A percentile compares a stretch with the other conserved stretches of the same genome.
Evolutionary conservation across 2,888 invertebrate genomes (phyloP).

Genomic region (Drosophila suboccidentalis): DNA sequence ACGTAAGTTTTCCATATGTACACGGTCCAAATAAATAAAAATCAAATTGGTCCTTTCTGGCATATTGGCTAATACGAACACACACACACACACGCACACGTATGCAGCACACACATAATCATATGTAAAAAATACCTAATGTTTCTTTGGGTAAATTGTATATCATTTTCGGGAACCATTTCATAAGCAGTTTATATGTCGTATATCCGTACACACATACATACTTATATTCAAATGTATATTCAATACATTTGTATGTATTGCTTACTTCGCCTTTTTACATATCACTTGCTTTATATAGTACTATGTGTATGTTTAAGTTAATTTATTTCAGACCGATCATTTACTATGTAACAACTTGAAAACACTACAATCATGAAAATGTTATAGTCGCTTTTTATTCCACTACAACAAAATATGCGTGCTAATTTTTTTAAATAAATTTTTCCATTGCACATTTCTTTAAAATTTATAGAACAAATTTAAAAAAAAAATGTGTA

Average conservation of each 20-base stretch:
- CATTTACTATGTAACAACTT: neutral
- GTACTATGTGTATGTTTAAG: neutral
- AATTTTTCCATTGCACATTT: neutral
- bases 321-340: neutral
- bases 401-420: neutral
- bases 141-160: neutral
- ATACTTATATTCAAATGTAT: slow-evolving; percentile 3
- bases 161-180: neutral
- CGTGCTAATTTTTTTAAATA: neutral
- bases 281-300: neutral
- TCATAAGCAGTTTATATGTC: neutral
- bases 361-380: neutral
- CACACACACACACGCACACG: neutral
- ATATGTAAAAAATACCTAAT: neutral
- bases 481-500: too few species aligned
- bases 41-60: slow-evolving; percentile 1
- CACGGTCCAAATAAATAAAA: neutral
- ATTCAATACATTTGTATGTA: too few species aligned
- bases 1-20: slow-evolving; percentile 2
- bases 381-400: neutral
- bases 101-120: neutral
- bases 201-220: neutral
- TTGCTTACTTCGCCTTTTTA: too few species aligned
- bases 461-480: too few species aligned
- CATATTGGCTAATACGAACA: slow-evolving; percentile 2